Base-by-base conservation (phyloP, 2,888 invertebrate species). In the Dynastes hyllus region DNA sequence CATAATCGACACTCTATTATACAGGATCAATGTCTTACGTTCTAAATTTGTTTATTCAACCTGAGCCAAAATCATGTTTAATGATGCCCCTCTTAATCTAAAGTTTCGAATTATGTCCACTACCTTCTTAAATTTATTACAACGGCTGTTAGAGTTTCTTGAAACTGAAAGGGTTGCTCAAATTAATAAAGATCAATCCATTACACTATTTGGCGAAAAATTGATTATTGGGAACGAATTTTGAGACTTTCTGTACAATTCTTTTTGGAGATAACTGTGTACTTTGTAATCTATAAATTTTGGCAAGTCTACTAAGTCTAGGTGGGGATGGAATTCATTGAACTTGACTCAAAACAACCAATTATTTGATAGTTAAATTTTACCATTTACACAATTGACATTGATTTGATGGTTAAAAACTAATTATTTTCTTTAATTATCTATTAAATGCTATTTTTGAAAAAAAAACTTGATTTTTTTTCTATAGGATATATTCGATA, bases 11-110 rank as follows among this genome's bases (percentile, higher is more conserved):
- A 45, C 45, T 45, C 6, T 45, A 58, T 58, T 58, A 58, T 58
- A 58, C 8, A 58, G 22, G 22, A 58, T 58, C 55, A 58, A 58
- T 58, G 55, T 58, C 55, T 58, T 22, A 58, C 16, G n/a, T 58
- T 22, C 55, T 2, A 58, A 58, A 58, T 58, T 58, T 58, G 55
- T 58, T 58, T 58, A 58, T 58, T 58, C 55, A 22, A 22, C 22
- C 55, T 16, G 22, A 27, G 55, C 55, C 55, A 58, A 58, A 58
- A 58, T 58, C 55, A 58, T 58, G 55, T 22, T 58, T 58, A 58
- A 58, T 58, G 22, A 58, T 22, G 22, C 55, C 22, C 16, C 1
- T 58, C 16, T 16, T 16, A 22, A 58, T 22, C 22, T 1, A 8
- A 8, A 11, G 11, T 45, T 45, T 45, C 45, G 45, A 37, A 37